A percentile compares a stretch with the other conserved stretches of the same genome.
These are phyloP conservation scores for Chlorospingus semifuscus DNA, from an alignment of 2,797 vertebrate species.

Conservation along the genomic window DNA sequence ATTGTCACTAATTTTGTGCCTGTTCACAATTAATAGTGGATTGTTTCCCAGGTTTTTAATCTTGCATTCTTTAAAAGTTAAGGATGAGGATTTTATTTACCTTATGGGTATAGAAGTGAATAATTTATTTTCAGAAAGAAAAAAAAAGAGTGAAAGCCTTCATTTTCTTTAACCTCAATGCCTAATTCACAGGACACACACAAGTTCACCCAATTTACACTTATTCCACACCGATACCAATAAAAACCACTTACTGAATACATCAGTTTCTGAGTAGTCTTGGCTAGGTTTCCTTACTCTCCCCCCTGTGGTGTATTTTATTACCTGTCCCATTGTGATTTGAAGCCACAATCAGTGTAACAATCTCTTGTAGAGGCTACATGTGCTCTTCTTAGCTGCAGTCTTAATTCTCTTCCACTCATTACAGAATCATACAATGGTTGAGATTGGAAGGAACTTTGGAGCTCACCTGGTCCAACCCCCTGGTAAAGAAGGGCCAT, in stretches of 20 bases:
- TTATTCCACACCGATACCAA: not conserved
- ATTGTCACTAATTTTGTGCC: not conserved
- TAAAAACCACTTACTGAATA: not conserved
- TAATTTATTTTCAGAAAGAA: not conserved
- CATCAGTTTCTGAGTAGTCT: not conserved
- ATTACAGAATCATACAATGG: fast-evolving
- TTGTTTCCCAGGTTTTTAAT: not conserved
- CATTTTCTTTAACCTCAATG: not conserved
- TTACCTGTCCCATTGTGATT: not conserved
- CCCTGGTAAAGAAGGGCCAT: not conserved
- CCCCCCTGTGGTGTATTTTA: not conserved
- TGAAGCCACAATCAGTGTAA: not conserved
- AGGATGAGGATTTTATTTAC: not conserved
- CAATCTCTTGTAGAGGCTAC: not conserved
- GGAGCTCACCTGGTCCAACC: fast-evolving
- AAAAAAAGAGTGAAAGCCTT: not conserved
- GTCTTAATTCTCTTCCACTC: not conserved
- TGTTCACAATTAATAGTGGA: not conserved
- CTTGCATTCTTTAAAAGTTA: not conserved
- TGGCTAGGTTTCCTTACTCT: not conserved
- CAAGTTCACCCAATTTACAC: not conserved
- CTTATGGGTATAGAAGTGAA: not conserved
- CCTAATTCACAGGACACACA: not conserved
- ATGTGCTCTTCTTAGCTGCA: not conserved
- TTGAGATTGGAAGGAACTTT: not conserved